These are phyloP conservation scores for Sycobia sp. DNA, from an alignment of 1,140 invertebrate species.

Conservation along the genomic window DNA sequence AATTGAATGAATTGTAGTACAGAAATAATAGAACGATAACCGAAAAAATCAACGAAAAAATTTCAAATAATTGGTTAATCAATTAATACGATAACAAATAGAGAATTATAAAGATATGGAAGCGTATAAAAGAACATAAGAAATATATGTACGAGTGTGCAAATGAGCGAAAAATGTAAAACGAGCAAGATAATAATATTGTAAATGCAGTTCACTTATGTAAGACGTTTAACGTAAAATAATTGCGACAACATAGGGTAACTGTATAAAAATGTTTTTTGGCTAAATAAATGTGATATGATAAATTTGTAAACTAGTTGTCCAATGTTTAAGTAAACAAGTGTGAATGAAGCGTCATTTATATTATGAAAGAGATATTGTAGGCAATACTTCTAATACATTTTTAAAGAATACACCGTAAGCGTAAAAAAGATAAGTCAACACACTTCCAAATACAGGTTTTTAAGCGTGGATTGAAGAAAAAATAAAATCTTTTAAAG, in stretches of 20 bases:
- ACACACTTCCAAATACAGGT: background rate
- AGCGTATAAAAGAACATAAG: slow-evolving; percentile 26
- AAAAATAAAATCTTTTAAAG: slow-evolving; percentile 7
- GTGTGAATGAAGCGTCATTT: slow-evolving; percentile 24
- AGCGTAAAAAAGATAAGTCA: slow-evolving; percentile 5
- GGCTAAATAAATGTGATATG: slow-evolving; percentile 52
- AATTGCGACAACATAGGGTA: slow-evolving; percentile 41
- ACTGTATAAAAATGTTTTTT: slow-evolving; percentile 48
- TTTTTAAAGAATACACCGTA: slow-evolving; percentile 1
- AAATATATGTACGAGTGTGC: slow-evolving; percentile 20
- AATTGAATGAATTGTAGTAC: slow-evolving; percentile 20
- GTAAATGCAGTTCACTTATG: slow-evolving; percentile 42
- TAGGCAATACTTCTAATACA: slow-evolving; percentile 19
- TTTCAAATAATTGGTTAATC: slow-evolving; percentile 28
- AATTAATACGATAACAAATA: slow-evolving; percentile 4
- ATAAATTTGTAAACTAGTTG: slow-evolving; percentile 48
- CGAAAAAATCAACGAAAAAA: slow-evolving; percentile 26
- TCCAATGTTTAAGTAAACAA: slow-evolving; percentile 32
- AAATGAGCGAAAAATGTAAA: slow-evolving; percentile 29
- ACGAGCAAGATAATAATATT: slow-evolving; percentile 40
- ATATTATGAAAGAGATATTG: slow-evolving; percentile 14
- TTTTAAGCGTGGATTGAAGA: background rate
- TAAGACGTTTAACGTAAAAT: slow-evolving; percentile 34
- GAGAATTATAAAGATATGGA: slow-evolving; percentile 14
- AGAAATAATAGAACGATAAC: slow-evolving; percentile 26